phyloP scores from a whole-genome alignment of 2,113 vertebrate species.

The Ailurus styani region DNA sequence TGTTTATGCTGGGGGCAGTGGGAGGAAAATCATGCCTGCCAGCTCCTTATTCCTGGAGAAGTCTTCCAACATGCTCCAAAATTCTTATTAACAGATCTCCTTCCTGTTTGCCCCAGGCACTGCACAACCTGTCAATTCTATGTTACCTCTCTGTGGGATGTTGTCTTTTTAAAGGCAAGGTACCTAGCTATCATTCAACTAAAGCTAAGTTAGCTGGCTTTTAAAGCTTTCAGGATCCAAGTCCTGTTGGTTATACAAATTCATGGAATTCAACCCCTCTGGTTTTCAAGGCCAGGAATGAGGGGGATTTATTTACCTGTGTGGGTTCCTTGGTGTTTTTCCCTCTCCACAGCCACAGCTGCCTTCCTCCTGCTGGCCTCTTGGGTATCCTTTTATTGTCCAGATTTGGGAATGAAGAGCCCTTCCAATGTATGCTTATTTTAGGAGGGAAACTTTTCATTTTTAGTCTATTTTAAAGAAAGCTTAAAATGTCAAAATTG shows the following conservation, averaged over 20 bases:
- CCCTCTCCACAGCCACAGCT: neutral
- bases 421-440: neutral
- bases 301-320: neutral
- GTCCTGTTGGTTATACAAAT: neutral
- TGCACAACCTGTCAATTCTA: neutral
- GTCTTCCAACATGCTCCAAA: neutral
- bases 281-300: neutral
- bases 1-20: neutral
- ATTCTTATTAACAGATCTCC: neutral
- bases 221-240: neutral
- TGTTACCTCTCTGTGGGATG: neutral
- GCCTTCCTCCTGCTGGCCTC: neutral
- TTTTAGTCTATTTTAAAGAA: conserved; percentile 4
- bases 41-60: neutral
- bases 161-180: neutral
- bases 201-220: neutral
- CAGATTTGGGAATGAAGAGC: neutral
- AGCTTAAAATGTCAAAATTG: conserved; percentile 33
- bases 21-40: neutral
- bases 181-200: neutral
- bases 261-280: neutral
- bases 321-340: neutral
- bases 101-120: neutral
- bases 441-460: neutral
- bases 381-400: neutral